phyloP scores from a whole-genome alignment of 1,140 invertebrate genomes.

The Lasioglossum albipes region DNA sequence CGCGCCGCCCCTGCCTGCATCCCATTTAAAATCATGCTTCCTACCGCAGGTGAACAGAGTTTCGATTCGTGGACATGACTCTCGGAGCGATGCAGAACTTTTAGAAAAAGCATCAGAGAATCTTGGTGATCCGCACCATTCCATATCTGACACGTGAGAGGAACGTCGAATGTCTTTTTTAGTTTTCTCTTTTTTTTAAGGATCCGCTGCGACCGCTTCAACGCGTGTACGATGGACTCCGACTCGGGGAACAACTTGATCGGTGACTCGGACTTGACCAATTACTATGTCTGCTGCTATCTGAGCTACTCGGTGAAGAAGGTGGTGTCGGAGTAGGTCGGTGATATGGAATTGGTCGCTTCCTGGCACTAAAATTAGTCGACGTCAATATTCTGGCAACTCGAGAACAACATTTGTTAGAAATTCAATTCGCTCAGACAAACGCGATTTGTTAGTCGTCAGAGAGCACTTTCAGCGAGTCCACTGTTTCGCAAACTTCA shows the following conservation, averaged over 20 bases:
- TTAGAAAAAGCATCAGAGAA: conserved; percentile 33
- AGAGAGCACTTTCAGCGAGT: no score
- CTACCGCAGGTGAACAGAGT: conserved; percentile 18
- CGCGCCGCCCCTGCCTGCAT: background rate
- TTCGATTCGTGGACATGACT: conserved; percentile 27
- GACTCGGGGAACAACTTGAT: conserved; percentile 76
- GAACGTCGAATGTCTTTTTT: conserved; percentile 39
- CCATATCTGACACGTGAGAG: conserved; percentile 45
- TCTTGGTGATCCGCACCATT: conserved; percentile 9
- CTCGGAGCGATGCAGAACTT: background rate
- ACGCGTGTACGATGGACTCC: conserved; percentile 73
- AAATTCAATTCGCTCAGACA: conserved; percentile 17
- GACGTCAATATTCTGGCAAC: conserved; percentile 44
- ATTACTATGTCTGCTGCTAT: conserved; percentile 81
- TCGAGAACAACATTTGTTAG: background rate
- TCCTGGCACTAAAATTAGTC: conserved; percentile 88
- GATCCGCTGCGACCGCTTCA: conserved; percentile 39
- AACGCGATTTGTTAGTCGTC: background rate
- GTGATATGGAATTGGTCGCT: conserved; percentile 93
- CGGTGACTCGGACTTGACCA: conserved; percentile 79
- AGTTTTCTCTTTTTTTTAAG: background rate
- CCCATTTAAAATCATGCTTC: conserved; percentile 9
- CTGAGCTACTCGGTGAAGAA: conserved; percentile 84
- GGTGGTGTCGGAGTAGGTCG: conserved; percentile 88
- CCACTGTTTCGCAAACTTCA: no score